Evolutionary conservation across 2,888 invertebrate genomes (phyloP).

Genomic region (Furcula furcula): DNA sequence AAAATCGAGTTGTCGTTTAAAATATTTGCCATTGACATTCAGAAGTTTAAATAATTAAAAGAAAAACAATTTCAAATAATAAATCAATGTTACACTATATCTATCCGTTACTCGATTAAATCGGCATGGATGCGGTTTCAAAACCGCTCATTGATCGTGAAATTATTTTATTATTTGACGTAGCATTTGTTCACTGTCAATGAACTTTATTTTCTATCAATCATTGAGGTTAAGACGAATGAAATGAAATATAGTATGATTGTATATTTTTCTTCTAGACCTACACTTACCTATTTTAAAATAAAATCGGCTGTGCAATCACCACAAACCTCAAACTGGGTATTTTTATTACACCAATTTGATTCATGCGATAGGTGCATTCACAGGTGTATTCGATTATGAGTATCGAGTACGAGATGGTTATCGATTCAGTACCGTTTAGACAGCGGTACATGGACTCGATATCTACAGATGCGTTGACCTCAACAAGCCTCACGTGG

Average conservation of each 20-base stretch:
- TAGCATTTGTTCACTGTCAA: too few relatives aligned
- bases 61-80: not conserved
- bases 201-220: too few relatives aligned
- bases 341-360: too few relatives aligned
- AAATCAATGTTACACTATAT: not conserved
- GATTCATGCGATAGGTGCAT: too few relatives aligned
- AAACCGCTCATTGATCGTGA: not conserved
- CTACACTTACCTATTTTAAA: too few relatives aligned
- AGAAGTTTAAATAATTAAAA: not conserved
- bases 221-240: too few relatives aligned
- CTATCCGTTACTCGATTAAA: not conserved
- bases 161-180: too few relatives aligned
- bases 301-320: too few relatives aligned
- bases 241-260: too few relatives aligned
- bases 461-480: too few relatives aligned
- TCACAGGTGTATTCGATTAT: constrained; percentile 2
- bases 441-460: not conserved
- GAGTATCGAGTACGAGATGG: constrained; percentile 1
- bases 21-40: not conserved
- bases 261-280: too few relatives aligned
- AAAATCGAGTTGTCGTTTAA: not conserved
- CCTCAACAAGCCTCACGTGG: not conserved
- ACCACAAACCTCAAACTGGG: too few relatives aligned
- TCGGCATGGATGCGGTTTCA: not conserved
- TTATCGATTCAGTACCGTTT: constrained; percentile 3